Percentiles rank a stretch among this genome's conserved stretches.
These are phyloP conservation scores for Raja brachyura DNA, from an alignment of 2,113 vertebrate species.

Conservation along the genomic window DNA sequence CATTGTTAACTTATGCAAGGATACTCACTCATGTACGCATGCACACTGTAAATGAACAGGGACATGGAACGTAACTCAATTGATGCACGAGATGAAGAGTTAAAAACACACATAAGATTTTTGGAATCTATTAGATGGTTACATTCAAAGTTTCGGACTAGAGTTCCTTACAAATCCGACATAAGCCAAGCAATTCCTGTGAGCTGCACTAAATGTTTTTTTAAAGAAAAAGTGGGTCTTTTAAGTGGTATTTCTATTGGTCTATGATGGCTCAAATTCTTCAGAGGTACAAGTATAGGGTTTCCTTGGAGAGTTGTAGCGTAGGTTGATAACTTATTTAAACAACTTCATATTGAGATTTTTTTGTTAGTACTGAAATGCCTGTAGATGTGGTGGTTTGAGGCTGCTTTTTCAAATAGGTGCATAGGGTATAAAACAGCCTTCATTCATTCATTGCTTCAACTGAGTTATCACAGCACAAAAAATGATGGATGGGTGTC, in stretches of 20 bases:
- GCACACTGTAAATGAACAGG: not conserved
- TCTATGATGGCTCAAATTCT: conserved; percentile 16
- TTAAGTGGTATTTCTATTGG: conserved; percentile 21
- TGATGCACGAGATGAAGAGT: not conserved
- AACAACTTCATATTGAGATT: no score
- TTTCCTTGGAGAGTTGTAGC: not conserved
- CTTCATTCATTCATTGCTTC: not conserved
- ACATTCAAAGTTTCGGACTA: not conserved
- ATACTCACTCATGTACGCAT: no score
- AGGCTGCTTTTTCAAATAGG: not conserved
- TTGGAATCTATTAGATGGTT: not conserved
- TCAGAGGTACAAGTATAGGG: not conserved
- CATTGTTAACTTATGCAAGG: no score
- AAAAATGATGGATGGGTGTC: not conserved
- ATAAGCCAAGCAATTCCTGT: conserved; percentile 17
- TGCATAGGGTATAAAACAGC: not conserved
- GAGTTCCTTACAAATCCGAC: not conserved
- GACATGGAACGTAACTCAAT: not conserved
- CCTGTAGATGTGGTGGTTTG: not conserved
- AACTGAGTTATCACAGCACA: not conserved
- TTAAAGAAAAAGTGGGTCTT: conserved; percentile 13
- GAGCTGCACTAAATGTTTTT: not conserved
- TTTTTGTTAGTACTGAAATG: not conserved
- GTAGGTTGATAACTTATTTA: conserved; percentile 4
- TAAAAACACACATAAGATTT: not conserved